These are phyloP conservation scores for Prunella strophiata DNA, from an alignment of 2,797 vertebrate species.

Conservation along the genomic window DNA sequence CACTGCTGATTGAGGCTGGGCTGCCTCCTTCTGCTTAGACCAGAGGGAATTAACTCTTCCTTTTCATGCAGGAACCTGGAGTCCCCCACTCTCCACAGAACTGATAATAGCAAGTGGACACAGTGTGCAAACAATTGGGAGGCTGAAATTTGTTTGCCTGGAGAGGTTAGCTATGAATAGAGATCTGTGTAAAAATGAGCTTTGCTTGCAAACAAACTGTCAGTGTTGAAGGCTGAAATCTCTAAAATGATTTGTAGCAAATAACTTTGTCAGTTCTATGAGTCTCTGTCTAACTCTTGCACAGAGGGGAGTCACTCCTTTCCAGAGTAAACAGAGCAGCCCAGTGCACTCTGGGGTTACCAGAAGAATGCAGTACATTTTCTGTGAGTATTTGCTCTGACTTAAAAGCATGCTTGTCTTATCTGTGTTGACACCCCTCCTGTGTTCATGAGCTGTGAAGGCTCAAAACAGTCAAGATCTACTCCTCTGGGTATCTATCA, in stretches of 20 bases:
- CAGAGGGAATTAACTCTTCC: background rate
- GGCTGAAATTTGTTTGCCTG: background rate
- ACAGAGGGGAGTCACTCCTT: background rate
- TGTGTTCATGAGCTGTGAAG: background rate
- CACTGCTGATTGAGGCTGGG: background rate
- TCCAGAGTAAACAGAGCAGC: conserved; percentile 20
- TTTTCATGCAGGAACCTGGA: background rate
- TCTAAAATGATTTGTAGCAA: background rate
- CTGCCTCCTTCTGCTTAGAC: background rate
- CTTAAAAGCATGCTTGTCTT: conserved; percentile 21
- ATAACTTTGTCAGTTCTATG: background rate
- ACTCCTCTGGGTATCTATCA: background rate
- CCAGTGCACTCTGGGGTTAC: background rate
- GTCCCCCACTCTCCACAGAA: background rate
- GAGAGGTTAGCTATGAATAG: background rate
- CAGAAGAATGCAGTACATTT: background rate
- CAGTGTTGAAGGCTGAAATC: background rate
- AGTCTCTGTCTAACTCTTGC: background rate
- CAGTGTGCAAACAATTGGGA: background rate
- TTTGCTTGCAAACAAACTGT: background rate
- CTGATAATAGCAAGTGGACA: background rate
- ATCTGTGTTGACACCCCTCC: conserved; percentile 4
- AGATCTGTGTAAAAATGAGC: background rate
- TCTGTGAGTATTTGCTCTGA: background rate
- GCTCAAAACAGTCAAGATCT: background rate